Evolutionary conservation across 2,888 invertebrate genomes (phyloP).

Genomic region (Drosophila yooni): DNA sequence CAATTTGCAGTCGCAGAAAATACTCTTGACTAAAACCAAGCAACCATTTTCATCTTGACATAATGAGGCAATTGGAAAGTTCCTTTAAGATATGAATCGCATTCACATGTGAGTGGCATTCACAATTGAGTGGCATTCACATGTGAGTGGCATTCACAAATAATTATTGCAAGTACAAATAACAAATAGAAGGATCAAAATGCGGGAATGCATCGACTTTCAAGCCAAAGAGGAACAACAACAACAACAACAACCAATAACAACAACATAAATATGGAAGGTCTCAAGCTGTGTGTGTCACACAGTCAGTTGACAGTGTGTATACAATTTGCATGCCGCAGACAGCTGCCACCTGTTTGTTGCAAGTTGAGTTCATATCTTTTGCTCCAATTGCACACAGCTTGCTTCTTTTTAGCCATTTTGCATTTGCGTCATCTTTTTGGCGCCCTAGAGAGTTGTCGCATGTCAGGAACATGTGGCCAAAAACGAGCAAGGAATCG

Average conservation of each 20-base stretch:
- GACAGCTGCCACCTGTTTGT: conserved; percentile 40
- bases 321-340: conserved; percentile 23
- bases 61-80: neutral
- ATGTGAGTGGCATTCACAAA: neutral
- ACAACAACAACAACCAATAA: neutral
- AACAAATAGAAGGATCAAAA: neutral
- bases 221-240: neutral
- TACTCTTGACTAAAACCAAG: neutral
- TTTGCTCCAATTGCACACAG: conserved; percentile 15
- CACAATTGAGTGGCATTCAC: neutral
- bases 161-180: neutral
- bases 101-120: neutral
- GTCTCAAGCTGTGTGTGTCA: conserved; percentile 6
- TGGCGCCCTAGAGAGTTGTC: conserved; percentile 16
- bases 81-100: neutral
- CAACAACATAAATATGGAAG: no score
- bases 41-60: neutral
- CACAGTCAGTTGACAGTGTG: conserved; percentile 2
- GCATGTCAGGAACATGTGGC: conserved; percentile 6
- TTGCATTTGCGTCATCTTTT: conserved; percentile 38
- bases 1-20: neutral
- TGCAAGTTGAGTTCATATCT: conserved; percentile 5
- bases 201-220: neutral
- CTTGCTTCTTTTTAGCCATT: conserved; percentile 29
- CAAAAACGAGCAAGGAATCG: conserved; percentile 53